A percentile compares a stretch with the other conserved stretches of the same genome.
Evolutionary conservation across 1,140 invertebrate genomes (phyloP).

Genomic region (Trachelipus rathkii): DNA sequence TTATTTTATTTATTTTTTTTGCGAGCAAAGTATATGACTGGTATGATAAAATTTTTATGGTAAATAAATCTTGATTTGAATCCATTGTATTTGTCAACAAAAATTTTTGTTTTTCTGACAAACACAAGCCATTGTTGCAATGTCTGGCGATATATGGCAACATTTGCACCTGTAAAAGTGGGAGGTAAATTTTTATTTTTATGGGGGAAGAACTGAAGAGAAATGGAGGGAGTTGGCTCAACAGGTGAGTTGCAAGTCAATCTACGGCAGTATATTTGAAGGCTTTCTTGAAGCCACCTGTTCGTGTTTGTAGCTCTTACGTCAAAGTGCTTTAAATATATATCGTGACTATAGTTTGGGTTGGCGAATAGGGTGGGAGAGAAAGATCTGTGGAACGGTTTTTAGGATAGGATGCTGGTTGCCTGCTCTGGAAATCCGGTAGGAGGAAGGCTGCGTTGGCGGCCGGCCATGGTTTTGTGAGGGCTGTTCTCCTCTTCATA

Average conservation of each 20-base stretch:
- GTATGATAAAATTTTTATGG: neutral
- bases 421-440: neutral
- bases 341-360: neutral
- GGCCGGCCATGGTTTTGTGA: neutral
- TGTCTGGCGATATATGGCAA: neutral
- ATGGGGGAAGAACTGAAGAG: neutral
- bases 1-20: neutral
- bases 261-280: conserved; percentile 2
- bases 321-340: neutral
- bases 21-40: neutral
- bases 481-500: neutral
- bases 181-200: neutral
- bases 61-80: neutral
- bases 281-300: neutral
- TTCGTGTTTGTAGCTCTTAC: neutral
- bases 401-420: neutral
- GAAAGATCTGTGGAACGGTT: neutral
- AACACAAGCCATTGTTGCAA: no score
- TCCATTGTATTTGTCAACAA: neutral
- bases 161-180: neutral
- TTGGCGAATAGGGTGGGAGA: neutral
- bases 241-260: neutral
- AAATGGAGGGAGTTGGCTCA: neutral
- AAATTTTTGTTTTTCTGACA: no score
- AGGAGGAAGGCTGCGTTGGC: neutral